Percentiles rank a stretch among this genome's conserved stretches.
Evolutionary conservation across 2,797 vertebrate species (phyloP).

Genomic region (Champsocephalus esox): DNA sequence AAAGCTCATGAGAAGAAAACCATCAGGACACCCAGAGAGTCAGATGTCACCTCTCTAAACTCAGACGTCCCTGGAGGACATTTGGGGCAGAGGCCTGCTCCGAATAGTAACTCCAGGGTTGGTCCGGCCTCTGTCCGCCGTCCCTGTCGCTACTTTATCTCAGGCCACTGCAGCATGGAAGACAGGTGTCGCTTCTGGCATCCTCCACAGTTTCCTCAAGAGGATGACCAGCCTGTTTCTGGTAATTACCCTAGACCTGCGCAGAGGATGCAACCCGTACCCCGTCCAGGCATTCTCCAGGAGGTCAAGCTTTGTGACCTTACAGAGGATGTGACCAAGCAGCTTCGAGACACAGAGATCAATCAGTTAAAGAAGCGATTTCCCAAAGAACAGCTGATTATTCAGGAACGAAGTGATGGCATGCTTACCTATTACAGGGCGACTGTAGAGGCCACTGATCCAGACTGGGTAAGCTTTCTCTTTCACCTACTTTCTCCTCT

Average conservation of each 20-base stretch:
- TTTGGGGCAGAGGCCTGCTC: slow-evolving; percentile 5
- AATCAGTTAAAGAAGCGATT: slow-evolving; percentile 85
- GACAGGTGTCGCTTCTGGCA: slow-evolving; percentile 87
- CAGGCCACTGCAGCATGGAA: slow-evolving; percentile 88
- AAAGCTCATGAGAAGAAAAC: slow-evolving; percentile 39
- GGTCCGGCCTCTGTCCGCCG: slow-evolving; percentile 43
- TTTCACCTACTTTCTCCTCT: neutral
- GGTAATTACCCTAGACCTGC: slow-evolving; percentile 11
- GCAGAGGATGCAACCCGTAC: slow-evolving; percentile 30
- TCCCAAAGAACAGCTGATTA: slow-evolving; percentile 85
- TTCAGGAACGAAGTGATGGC: slow-evolving; percentile 86
- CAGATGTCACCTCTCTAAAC: slow-evolving; percentile 12
- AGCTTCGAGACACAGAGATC: slow-evolving; percentile 85
- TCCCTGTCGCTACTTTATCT: slow-evolving; percentile 86
- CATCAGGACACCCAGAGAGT: neutral
- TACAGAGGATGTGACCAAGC: slow-evolving; percentile 75
- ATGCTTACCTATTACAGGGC: slow-evolving; percentile 85
- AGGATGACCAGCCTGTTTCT: slow-evolving; percentile 40
- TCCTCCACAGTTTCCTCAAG: slow-evolving; percentile 67
- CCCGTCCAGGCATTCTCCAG: slow-evolving; percentile 55
- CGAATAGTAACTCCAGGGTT: slow-evolving; percentile 19
- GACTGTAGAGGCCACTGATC: slow-evolving; percentile 84
- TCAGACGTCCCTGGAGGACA: slow-evolving; percentile 8
- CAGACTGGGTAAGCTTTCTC: slow-evolving; percentile 85
- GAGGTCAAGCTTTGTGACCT: slow-evolving; percentile 82